These are phyloP conservation scores for Columba livia DNA, from an alignment of 2,113 vertebrate species.

Conservation along the genomic window DNA sequence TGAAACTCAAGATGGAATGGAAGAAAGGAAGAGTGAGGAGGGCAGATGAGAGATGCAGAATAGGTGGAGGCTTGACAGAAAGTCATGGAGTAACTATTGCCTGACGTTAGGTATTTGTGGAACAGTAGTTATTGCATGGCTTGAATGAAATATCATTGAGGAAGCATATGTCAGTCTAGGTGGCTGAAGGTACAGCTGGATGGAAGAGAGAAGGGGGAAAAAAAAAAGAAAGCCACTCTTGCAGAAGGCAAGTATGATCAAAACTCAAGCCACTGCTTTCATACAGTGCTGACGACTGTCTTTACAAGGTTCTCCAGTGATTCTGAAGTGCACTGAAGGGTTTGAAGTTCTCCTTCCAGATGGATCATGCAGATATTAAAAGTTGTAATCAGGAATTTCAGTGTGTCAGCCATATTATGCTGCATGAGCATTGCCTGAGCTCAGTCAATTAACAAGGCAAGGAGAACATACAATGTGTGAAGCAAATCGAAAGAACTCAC, in stretches of 20 bases:
- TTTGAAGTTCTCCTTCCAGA: background rate
- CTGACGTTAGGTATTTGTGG: background rate
- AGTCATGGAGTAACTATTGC: background rate
- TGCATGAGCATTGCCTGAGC: background rate
- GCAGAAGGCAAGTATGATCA: background rate
- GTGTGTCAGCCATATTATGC: background rate
- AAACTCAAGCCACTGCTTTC: background rate
- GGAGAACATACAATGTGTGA: background rate
- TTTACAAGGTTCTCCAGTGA: background rate
- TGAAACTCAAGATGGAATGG: background rate
- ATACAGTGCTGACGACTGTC: background rate
- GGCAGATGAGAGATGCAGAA: background rate
- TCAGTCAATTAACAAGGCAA: background rate
- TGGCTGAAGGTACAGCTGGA: background rate
- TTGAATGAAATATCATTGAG: background rate
- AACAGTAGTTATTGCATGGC: background rate
- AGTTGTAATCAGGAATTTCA: background rate
- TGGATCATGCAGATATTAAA: background rate
- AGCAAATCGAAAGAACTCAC: background rate
- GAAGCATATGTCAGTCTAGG: background rate
- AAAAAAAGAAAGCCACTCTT: background rate
- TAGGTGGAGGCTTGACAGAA: background rate
- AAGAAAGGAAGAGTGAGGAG: background rate
- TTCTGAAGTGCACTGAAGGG: background rate
- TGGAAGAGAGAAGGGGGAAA: too few species aligned